phyloP scores from a whole-genome alignment of 1,140 invertebrate genomes.

The Cotesia chilonis region DNA sequence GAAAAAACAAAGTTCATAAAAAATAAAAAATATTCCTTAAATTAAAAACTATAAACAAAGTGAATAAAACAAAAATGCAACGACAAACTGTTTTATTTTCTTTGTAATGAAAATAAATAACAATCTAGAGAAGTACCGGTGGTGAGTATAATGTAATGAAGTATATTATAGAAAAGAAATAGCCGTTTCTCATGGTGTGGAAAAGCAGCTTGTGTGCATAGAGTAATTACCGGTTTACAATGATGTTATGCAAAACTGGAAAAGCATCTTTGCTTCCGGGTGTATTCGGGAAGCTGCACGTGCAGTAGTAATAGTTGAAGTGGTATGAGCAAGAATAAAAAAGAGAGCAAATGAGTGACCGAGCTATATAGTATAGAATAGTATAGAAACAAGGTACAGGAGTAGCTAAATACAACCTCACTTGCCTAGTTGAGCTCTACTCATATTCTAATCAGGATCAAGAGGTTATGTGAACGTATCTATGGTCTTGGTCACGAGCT shows the following conservation, averaged over 20 bases:
- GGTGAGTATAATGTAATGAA: slow-evolving; percentile 1
- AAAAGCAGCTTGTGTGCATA: slow-evolving; percentile 45
- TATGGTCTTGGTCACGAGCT: slow-evolving; percentile 43
- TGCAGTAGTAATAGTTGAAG: slow-evolving; percentile 10
- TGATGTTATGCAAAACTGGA: slow-evolving; percentile 31
- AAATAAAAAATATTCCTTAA: not conserved
- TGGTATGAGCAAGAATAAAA: slow-evolving; percentile 18
- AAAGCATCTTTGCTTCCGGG: slow-evolving; percentile 54
- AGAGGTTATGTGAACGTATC: slow-evolving; percentile 65
- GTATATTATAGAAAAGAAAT: not conserved
- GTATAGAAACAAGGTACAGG: slow-evolving; percentile 16
- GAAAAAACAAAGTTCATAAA: too few relatives aligned
- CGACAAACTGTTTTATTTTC: not conserved
- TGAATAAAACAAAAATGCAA: not conserved
- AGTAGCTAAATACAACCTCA: slow-evolving; percentile 25
- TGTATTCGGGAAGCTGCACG: slow-evolving; percentile 42
- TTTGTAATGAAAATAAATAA: slow-evolving; percentile 16
- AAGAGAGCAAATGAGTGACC: slow-evolving; percentile 14
- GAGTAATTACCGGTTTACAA: slow-evolving; percentile 45
- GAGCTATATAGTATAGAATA: not conserved
- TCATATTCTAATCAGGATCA: slow-evolving; percentile 66
- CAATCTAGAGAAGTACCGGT: not conserved
- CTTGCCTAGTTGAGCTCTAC: slow-evolving; percentile 39
- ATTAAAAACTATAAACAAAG: not conserved
- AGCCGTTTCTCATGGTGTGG: slow-evolving; percentile 52